Percentiles rank a stretch among this genome's conserved stretches.
Evolutionary conservation across 2,797 vertebrate species (phyloP).

Genomic region (Psittacula derbiana): DNA sequence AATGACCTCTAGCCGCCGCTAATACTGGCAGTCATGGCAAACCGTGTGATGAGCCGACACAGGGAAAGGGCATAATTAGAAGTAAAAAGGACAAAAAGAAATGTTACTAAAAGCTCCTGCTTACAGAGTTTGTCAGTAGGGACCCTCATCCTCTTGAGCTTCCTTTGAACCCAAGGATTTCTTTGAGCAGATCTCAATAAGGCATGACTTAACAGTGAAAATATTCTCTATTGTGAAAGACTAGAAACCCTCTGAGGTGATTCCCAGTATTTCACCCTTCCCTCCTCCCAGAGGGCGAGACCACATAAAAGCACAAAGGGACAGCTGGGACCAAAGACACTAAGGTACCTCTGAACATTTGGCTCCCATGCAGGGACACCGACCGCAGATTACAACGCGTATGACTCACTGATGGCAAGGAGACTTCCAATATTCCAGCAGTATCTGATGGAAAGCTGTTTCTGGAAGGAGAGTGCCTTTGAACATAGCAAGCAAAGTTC

Average conservation of each 20-base stretch:
- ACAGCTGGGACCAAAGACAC: slow-evolving; percentile 21
- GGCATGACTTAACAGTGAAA: neutral
- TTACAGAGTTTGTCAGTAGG: neutral
- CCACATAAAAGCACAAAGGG: slow-evolving; percentile 41
- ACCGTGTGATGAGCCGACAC: fast-evolving
- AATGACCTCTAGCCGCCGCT: neutral
- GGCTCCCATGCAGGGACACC: slow-evolving; percentile 26
- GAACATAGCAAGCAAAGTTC: slow-evolving; percentile 40
- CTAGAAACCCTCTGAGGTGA: slow-evolving; percentile 6
- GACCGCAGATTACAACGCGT: neutral
- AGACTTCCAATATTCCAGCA: neutral
- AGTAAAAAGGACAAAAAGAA: neutral
- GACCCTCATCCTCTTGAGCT: neutral
- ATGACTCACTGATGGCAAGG: neutral
- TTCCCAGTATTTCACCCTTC: neutral
- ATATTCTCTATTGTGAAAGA: neutral
- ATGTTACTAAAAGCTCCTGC: neutral
- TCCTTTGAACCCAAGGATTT: neutral
- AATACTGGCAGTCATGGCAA: neutral
- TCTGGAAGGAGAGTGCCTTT: neutral
- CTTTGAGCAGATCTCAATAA: neutral
- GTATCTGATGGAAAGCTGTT: slow-evolving; percentile 42
- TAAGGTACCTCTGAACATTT: slow-evolving; percentile 40
- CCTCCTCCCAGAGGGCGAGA: neutral
- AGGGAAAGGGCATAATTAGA: neutral